phyloP scores from a whole-genome alignment of 2,797 vertebrate species.

The Amphiprion clarkii region DNA sequence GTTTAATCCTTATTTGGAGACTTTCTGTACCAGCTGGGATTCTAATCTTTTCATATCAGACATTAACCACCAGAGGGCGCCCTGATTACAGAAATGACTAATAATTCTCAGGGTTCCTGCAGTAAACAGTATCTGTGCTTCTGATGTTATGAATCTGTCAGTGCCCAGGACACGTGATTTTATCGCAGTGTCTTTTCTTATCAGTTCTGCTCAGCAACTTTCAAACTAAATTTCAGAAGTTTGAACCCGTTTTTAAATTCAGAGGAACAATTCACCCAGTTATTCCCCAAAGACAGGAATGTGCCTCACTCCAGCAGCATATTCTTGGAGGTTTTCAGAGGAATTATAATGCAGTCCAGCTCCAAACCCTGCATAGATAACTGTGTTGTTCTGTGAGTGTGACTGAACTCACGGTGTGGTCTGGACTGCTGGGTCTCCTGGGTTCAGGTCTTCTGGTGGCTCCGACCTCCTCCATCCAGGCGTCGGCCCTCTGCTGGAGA shows the following conservation, averaged over 20 bases:
- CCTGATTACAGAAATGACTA: conserved; percentile 37
- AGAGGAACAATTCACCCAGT: neutral
- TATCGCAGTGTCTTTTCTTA: neutral
- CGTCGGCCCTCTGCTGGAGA: conserved; percentile 74
- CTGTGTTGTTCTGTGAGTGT: conserved; percentile 9
- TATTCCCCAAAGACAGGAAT: neutral
- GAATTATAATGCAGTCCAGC: neutral
- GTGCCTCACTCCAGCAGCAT: neutral
- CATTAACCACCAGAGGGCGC: conserved; percentile 64
- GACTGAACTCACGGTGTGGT: conserved; percentile 65
- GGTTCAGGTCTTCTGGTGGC: conserved; percentile 69
- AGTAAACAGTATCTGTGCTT: neutral
- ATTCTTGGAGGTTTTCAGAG: neutral
- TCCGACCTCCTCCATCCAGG: conserved; percentile 75
- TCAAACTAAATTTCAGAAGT: conserved; percentile 9
- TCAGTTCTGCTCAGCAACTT: conserved; percentile 11
- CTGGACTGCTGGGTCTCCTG: conserved; percentile 14
- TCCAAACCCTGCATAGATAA: conserved; percentile 7
- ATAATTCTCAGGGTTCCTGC: neutral
- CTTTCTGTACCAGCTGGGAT: neutral
- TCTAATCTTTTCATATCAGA: conserved; percentile 10
- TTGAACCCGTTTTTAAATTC: neutral
- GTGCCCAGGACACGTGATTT: neutral
- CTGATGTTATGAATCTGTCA: neutral
- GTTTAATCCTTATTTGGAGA: conserved; percentile 6